A percentile compares a stretch with the other conserved stretches of the same genome.
Evolutionary conservation across 2,888 invertebrate genomes (phyloP).

Genomic region (Chrysina gloriosa): DNA sequence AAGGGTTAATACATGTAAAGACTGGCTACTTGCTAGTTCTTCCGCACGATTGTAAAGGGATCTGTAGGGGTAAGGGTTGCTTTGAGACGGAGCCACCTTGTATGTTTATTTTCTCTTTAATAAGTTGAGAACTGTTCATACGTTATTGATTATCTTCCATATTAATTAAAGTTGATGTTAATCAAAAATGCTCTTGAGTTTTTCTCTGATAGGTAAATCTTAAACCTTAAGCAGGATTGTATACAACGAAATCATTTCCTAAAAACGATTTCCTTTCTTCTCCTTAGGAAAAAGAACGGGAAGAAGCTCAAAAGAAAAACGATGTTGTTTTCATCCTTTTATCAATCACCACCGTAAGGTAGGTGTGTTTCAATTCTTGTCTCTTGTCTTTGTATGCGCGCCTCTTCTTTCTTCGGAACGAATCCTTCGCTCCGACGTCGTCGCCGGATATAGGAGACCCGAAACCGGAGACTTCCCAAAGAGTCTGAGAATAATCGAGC

Average conservation of each 20-base stretch:
- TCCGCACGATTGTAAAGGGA: too few relatives aligned
- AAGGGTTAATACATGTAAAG: too few relatives aligned
- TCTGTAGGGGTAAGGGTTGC: too few relatives aligned
- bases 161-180: too few relatives aligned
- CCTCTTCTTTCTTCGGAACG: neutral
- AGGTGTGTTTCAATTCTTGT: slow-evolving; percentile 56
- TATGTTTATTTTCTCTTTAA: too few relatives aligned
- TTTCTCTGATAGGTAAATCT: neutral
- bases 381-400: slow-evolving; percentile 56
- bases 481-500: slow-evolving; percentile 60
- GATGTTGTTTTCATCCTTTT: slow-evolving; percentile 34
- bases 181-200: too few relatives aligned
- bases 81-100: too few relatives aligned
- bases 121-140: too few relatives aligned
- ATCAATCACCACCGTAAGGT: slow-evolving; percentile 46
- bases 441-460: too few relatives aligned
- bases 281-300: neutral
- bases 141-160: too few relatives aligned
- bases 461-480: slow-evolving; percentile 52
- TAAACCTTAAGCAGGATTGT: neutral
- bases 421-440: too few relatives aligned
- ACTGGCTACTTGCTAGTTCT: too few relatives aligned
- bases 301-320: slow-evolving; percentile 14
- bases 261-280: neutral
- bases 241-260: slow-evolving; percentile 14